Conservation (phyloP, 2,797 vertebrate species). For the Enteromius viviparus region DNA sequence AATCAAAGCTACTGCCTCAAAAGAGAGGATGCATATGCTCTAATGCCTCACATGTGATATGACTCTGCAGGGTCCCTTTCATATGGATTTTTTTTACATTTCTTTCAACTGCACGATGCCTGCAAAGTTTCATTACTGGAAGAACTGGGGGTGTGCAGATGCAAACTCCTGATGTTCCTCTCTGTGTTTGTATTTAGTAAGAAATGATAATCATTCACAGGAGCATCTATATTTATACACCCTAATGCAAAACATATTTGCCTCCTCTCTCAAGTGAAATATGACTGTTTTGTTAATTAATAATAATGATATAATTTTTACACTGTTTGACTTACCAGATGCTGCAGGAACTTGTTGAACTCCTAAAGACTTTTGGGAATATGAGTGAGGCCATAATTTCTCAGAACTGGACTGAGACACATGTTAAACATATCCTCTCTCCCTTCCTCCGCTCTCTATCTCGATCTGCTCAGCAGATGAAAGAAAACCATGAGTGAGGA, state of each 20-base stretch:
- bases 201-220: not conserved
- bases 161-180: not conserved
- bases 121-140: not conserved
- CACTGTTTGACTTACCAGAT: not conserved
- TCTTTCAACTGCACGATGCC: not conserved
- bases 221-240: not conserved
- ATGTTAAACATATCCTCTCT: not conserved
- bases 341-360: not conserved
- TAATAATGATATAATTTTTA: not conserved
- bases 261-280: not conserved
- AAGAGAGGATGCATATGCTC: not conserved
- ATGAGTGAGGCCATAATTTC: not conserved
- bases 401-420: not conserved
- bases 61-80: not conserved
- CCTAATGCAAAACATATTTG: not conserved
- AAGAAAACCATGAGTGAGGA: not conserved
- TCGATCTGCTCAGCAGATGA: slow-evolving; percentile 29
- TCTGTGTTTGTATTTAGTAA: not conserved
- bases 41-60: not conserved
- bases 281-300: not conserved
- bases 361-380: not conserved
- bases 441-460: not conserved
- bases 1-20: not conserved
- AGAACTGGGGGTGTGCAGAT: not conserved
- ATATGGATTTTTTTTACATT: slow-evolving; percentile 6